Evolutionary conservation across 2,797 vertebrate species (phyloP).

Genomic region (Hephaestus fuliginosus): DNA sequence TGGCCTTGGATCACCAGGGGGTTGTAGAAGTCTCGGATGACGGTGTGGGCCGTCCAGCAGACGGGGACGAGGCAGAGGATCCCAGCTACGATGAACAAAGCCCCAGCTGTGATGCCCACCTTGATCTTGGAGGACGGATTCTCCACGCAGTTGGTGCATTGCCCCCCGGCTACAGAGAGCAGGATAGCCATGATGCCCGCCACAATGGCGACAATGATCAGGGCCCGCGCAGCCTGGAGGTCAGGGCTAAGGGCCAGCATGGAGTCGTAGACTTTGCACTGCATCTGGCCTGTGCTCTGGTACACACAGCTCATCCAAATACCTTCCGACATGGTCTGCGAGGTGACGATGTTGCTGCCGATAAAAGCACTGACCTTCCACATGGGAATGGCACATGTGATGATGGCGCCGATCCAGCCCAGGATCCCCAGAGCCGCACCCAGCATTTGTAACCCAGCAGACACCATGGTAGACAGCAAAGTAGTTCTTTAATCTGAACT

Average conservation of each 20-base stretch:
- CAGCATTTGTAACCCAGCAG: constrained; percentile 93
- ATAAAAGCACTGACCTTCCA: constrained; percentile 94
- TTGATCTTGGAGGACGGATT: constrained; percentile 87
- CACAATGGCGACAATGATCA: constrained; percentile 89
- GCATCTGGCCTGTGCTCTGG: constrained; percentile 98
- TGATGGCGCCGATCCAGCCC: constrained; percentile 92
- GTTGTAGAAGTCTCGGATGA: constrained; percentile 95
- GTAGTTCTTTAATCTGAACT: constrained; percentile 31
- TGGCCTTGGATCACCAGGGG: constrained; percentile 84
- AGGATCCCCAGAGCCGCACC: constrained; percentile 90
- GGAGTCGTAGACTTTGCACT: constrained; percentile 96
- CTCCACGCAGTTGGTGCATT: constrained; percentile 96
- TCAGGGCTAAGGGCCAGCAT: constrained; percentile 92
- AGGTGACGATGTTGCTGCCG: constrained; percentile 93
- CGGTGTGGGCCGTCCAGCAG: constrained; percentile 91
- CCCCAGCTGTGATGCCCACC: constrained; percentile 87
- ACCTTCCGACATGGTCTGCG: constrained; percentile 93
- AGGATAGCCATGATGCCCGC: constrained; percentile 90
- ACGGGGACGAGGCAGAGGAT: constrained; percentile 90
- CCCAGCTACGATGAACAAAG: constrained; percentile 87
- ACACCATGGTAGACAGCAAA: constrained; percentile 86
- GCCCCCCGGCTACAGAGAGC: constrained; percentile 88
- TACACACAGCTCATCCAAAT: constrained; percentile 97
- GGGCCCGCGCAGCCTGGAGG: constrained; percentile 93
- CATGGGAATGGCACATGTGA: constrained; percentile 93